Base-by-base conservation (phyloP, 1,140 invertebrate genomes). In the Drosophila kikkawai region DNA sequence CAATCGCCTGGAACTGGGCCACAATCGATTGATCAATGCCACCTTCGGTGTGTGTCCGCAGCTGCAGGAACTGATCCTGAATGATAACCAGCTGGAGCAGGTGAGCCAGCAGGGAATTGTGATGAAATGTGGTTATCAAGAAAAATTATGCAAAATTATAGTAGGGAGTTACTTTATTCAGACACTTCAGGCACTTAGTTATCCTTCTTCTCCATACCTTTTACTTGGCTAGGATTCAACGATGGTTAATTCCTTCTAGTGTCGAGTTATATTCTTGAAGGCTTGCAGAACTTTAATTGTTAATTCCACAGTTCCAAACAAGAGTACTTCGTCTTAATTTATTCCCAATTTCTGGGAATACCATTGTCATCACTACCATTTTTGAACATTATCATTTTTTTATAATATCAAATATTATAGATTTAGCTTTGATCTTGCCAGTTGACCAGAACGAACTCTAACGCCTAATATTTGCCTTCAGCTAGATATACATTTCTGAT, bases 1-100 rank as follows among this genome's bases (percentile, higher is more conserved):
- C 34, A 70, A 77, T 47, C 65, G 60, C 15, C 78, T 92, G 15
- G 63, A 91, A 58, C 75, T 92, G 41, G 65, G 75, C 17, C 61
- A 78, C 67, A 92, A 92, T 60, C 75, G 79, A 7, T 59, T 92
- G 74, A 70, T 42, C 4, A 83, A 71, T 59, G 44, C 82, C 26
- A 79, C 50, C 7, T 55, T 92, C 1, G 81, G 76, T 0, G 48
- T 58, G 6, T 91, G 85, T 48, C 73, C 80, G 1, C 75, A 75
- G 13, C 26, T 92, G 29, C 64, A 80, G 70, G 60, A 66, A 15
- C 61, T 92, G 48, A 45, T 53, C 15, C 61, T 92, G 2, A 78
- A 61, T 26, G 70, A 80, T 15, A 92, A 92, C 60, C 84, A 66
- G 51, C 39, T 92, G 39, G 56, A 42, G 29, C 75, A 78, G 81